Conservation (phyloP, 2,113 vertebrate species). For the Myodes glareolus region DNA sequence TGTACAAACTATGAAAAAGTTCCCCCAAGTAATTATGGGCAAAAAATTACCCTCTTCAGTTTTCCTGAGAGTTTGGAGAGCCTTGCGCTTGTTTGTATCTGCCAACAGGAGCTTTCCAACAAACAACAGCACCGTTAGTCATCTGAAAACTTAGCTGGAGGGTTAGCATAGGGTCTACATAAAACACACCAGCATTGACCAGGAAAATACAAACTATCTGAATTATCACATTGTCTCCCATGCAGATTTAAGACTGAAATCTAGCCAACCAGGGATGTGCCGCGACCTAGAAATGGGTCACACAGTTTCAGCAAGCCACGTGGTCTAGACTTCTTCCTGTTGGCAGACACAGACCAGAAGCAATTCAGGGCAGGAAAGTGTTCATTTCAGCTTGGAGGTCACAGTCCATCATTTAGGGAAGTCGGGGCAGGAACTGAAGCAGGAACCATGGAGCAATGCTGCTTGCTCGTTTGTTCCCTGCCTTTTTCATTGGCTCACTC, state of each 20-base stretch:
- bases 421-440: neutral
- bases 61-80: neutral
- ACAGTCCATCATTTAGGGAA: neutral
- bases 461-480: neutral
- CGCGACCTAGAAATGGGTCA: neutral
- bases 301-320: neutral
- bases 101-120: neutral
- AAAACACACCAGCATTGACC: neutral
- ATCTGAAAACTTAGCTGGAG: neutral
- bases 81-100: neutral
- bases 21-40: neutral
- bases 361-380: neutral
- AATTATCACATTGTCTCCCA: neutral
- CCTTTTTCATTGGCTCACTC: neutral
- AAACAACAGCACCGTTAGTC: neutral
- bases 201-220: conserved; percentile 16
- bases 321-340: neutral
- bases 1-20: neutral
- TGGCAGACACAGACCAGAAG: neutral
- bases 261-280: neutral
- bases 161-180: neutral
- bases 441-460: neutral
- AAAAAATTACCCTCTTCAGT: neutral
- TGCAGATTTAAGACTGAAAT: neutral
- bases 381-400: neutral